Evolutionary conservation across 2,797 vertebrate species (phyloP), one percentile per base, ranked within the genome.

Genomic region (Erethizon dorsatum): DNA sequence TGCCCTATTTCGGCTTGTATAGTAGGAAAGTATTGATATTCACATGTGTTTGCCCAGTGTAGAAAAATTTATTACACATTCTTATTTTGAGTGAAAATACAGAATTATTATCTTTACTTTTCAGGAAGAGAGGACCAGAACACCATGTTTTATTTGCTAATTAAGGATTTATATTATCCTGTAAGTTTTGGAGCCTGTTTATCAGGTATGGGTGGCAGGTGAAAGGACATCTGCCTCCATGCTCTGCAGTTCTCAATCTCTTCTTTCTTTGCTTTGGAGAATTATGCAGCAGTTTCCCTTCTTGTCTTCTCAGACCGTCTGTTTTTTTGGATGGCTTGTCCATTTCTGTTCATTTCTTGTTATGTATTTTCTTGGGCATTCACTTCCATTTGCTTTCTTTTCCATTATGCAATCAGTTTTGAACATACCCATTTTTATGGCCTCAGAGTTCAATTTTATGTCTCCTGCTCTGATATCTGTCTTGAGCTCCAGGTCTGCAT

Each of bases 1-100:
- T 2, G 93, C 15, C 37, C 15, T 85, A 26, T 47, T 82, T 83
- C 41, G 45, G 17, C 28, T 78, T 61, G 2, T 47, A 54, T 3
- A 67, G 41, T 41, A 52, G 61, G 9, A 92, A 71, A 17, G 1
- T 33, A 3, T 37, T 79, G 22, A 41, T 89, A 59, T 77, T 86
- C 31, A 91, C 4, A n/a, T 26, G 6, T 77, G 50, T 61, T 67
- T 95, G 8, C 1, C n/a, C 50, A 84, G 41, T 18, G 54, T 82
- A 95, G 54, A 90, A 75, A 82, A 63, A 63, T 18, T 2, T 78
- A n/a, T 77, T 91, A 37, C 0, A 33, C 28, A 24, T 13, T 75
- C 2, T 83, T 83, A 13, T 57, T 88, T 96, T 93, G 31, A 89
- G 15, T 78, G 33, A 13, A 97, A 89, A 82, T 59, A 57, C 12